Conservation (phyloP, 2,888 invertebrate genomes). For the Macroteleia sp. region DNA sequence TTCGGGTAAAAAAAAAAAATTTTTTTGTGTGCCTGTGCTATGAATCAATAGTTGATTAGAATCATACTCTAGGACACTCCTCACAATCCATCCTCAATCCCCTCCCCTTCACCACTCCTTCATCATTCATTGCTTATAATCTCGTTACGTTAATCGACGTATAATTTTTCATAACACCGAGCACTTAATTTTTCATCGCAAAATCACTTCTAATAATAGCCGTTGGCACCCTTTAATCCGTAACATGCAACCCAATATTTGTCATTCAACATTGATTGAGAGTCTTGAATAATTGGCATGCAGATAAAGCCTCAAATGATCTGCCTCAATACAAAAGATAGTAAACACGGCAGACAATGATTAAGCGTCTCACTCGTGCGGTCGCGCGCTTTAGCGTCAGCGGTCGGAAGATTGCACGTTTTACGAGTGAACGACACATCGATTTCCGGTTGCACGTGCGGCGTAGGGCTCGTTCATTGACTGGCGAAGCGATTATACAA, state of each 20-base stretch:
- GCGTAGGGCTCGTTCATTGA: slow-evolving; percentile 60
- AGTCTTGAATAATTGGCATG: slow-evolving; percentile 34
- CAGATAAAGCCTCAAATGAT: slow-evolving; percentile 17
- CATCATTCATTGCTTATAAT: too few species aligned
- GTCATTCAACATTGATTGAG: slow-evolving; percentile 30
- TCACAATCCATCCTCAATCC: too few species aligned
- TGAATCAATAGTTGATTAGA: too few species aligned
- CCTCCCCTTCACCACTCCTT: too few species aligned
- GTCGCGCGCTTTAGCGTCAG: slow-evolving; percentile 6
- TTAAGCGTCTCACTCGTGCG: slow-evolving; percentile 28
- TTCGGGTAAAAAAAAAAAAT: too few species aligned
- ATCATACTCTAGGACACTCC: too few species aligned
- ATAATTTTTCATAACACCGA: too few species aligned
- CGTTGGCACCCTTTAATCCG: slow-evolving; percentile 9
- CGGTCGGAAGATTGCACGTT: slow-evolving; percentile 53
- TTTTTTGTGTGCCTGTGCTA: too few species aligned
- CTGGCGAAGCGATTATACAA: slow-evolving; percentile 59
- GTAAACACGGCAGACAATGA: slow-evolving; percentile 37
- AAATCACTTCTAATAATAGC: too few species aligned
- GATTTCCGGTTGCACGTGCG: slow-evolving; percentile 58
- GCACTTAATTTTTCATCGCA: too few species aligned
- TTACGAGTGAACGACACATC: slow-evolving; percentile 62
- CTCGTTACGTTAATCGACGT: too few species aligned
- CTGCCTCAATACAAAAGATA: slow-evolving; percentile 41
- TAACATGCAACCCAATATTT: slow-evolving; percentile 13